Evolutionary conservation across 2,888 invertebrate genomes (phyloP).

Genomic region (Perdita meconis): DNA sequence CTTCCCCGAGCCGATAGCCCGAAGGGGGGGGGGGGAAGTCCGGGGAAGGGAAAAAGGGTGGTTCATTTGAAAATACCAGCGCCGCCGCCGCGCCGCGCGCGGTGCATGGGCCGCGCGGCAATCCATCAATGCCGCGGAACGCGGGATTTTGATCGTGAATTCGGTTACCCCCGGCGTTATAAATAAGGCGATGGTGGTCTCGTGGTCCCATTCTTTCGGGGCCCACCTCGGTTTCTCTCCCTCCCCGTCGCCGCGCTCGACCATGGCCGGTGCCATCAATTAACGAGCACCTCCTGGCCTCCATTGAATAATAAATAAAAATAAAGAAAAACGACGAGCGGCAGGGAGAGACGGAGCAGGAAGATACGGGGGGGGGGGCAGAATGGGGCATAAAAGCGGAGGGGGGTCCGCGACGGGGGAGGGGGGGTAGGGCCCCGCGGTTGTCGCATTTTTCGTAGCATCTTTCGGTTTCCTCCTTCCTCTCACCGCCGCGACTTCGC

Average conservation of each 20-base stretch:
- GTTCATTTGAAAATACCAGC: conserved; percentile 75
- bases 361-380: conserved; percentile 25
- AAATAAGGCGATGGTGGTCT: conserved; percentile 78
- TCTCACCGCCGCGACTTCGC: conserved; percentile 64
- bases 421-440: conserved; percentile 56
- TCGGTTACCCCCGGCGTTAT: conserved; percentile 80
- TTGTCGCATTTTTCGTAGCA: conserved; percentile 77
- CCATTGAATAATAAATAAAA: conserved; percentile 83
- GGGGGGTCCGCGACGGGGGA: conserved; percentile 48
- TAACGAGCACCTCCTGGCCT: conserved; percentile 81
- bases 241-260: conserved; percentile 55
- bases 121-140: conserved; percentile 82
- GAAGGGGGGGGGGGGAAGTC: not conserved
- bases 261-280: conserved; percentile 80
- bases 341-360: conserved; percentile 15
- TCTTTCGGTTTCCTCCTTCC: conserved; percentile 59
- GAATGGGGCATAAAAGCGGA: conserved; percentile 62
- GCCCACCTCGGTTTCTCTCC: conserved; percentile 49
- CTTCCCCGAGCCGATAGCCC: conserved; percentile 22
- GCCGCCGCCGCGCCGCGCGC: conserved; percentile 71
- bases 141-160: conserved; percentile 83
- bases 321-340: conserved; percentile 62
- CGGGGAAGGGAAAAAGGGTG: conserved; percentile 69
- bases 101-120: conserved; percentile 50
- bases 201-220: conserved; percentile 53